A percentile compares a stretch with the other conserved stretches of the same genome.
phyloP scores from a whole-genome alignment of 2,888 invertebrate genomes.

The Drosophila siamana region DNA sequence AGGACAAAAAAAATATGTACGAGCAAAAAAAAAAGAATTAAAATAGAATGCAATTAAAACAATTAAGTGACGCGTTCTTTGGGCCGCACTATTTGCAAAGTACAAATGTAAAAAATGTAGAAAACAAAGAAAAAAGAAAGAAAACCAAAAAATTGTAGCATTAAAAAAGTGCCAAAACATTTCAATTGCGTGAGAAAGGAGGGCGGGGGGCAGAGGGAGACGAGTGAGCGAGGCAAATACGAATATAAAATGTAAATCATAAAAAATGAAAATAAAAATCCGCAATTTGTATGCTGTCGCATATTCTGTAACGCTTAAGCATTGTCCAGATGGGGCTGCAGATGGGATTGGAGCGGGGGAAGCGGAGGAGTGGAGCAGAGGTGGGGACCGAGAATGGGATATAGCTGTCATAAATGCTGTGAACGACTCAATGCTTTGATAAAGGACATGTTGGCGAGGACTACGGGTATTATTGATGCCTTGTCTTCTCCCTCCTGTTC shows the following conservation, averaged over 20 bases:
- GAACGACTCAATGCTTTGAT: conserved; percentile 62
- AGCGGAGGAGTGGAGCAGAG: neutral
- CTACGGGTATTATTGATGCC: conserved; percentile 69
- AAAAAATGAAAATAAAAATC: conserved; percentile 76
- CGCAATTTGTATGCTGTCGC: conserved; percentile 81
- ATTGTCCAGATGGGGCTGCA: conserved; percentile 54
- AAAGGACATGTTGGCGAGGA: conserved; percentile 57
- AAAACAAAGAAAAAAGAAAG: conserved; percentile 2
- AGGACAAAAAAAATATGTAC: neutral
- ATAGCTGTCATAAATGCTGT: conserved; percentile 66
- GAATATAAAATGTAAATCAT: conserved; percentile 59
- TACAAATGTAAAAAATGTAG: conserved; percentile 29
- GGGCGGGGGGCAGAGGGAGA: neutral
- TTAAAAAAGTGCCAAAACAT: conserved; percentile 73
- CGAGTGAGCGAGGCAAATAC: conserved; percentile 52
- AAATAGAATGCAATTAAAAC: conserved; percentile 67
- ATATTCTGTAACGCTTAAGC: conserved; percentile 72
- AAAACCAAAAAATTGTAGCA: conserved; percentile 50
- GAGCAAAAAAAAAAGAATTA: conserved; percentile 21
- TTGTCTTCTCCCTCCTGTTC: conserved; percentile 27
- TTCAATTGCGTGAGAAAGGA: conserved; percentile 36
- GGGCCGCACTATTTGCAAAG: conserved; percentile 67
- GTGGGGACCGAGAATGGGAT: conserved; percentile 3
- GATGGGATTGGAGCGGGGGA: neutral
- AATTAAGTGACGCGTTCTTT: conserved; percentile 66